Percentiles rank a stretch among this genome's conserved stretches.
Conservation (phyloP, 2,797 vertebrate genomes). For the Crocidura indochinensis region DNA sequence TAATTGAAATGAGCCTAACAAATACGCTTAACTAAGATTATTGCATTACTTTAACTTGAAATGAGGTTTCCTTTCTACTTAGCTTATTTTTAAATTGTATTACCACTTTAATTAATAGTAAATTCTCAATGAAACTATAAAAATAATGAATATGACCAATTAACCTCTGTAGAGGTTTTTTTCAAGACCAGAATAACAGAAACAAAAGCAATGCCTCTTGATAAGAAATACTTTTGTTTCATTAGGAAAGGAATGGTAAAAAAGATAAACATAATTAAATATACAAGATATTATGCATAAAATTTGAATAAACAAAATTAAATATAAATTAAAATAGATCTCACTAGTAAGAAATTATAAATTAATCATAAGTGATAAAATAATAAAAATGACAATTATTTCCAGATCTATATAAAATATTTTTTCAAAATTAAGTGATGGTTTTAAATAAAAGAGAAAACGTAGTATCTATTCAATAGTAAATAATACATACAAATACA, state of each 20-base stretch:
- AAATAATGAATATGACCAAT: not conserved
- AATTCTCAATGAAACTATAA: slow-evolving; percentile 52
- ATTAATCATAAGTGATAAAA: not conserved
- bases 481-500: slow-evolving; percentile 32
- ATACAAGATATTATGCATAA: not conserved
- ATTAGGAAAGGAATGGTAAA: slow-evolving; percentile 26
- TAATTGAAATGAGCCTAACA: slow-evolving; percentile 3
- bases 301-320: not conserved
- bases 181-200: slow-evolving; percentile 26
- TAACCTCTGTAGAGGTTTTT: slow-evolving; percentile 30
- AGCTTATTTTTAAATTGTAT: slow-evolving; percentile 20
- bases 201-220: not conserved
- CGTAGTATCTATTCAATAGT: not conserved
- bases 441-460: slow-evolving; percentile 31
- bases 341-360: not conserved
- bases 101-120: slow-evolving; percentile 33
- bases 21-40: not conserved
- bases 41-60: slow-evolving; percentile 32
- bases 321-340: not conserved
- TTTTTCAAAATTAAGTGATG: not conserved
- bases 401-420: too few relatives aligned
- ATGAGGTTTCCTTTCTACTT: slow-evolving; percentile 15
- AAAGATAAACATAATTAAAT: not conserved
- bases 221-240: not conserved
- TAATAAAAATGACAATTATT: not conserved